Evolutionary conservation across 2,113 vertebrate genomes (phyloP).

Genomic region (Ammodytes dubius): DNA sequence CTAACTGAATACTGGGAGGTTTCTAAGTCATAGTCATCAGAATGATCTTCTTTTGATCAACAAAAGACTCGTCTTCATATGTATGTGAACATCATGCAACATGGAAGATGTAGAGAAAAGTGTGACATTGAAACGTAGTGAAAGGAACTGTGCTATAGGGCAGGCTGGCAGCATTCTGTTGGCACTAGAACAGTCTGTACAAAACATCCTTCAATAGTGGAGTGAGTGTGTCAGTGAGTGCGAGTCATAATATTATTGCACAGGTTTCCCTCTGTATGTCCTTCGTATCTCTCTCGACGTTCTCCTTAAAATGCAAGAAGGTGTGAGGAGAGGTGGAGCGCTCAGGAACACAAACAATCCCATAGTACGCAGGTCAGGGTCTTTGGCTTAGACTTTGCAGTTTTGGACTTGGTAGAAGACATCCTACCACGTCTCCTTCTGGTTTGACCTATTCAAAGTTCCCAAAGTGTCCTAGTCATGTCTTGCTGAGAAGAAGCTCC

Average conservation of each 20-base stretch:
- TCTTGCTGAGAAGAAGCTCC: conserved; percentile 1
- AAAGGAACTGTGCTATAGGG: conserved; percentile 2
- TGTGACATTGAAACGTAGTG: conserved; percentile 25
- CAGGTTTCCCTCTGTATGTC: not conserved
- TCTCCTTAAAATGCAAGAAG: not conserved
- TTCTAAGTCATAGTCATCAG: not conserved
- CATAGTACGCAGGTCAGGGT: not conserved
- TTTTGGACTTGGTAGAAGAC: conserved; percentile 5
- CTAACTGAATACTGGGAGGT: not conserved
- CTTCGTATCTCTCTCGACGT: not conserved
- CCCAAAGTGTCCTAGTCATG: conserved; percentile 18
- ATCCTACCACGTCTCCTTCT: not conserved
- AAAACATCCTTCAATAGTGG: conserved; percentile 45
- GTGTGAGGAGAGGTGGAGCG: not conserved
- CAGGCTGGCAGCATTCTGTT: conserved; percentile 8
- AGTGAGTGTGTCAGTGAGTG: conserved; percentile 34
- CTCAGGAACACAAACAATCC: conserved; percentile 1
- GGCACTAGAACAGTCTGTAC: conserved; percentile 11
- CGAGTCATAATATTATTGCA: conserved; percentile 42
- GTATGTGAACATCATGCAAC: conserved; percentile 50
- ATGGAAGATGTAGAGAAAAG: conserved; percentile 1
- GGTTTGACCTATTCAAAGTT: not conserved
- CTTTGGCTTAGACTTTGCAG: not conserved
- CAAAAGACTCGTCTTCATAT: conserved; percentile 35
- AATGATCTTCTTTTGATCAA: conserved; percentile 44